Evolutionary conservation across 2,888 invertebrate species (phyloP).

Genomic region (Caenorhabditis sp.): DNA sequence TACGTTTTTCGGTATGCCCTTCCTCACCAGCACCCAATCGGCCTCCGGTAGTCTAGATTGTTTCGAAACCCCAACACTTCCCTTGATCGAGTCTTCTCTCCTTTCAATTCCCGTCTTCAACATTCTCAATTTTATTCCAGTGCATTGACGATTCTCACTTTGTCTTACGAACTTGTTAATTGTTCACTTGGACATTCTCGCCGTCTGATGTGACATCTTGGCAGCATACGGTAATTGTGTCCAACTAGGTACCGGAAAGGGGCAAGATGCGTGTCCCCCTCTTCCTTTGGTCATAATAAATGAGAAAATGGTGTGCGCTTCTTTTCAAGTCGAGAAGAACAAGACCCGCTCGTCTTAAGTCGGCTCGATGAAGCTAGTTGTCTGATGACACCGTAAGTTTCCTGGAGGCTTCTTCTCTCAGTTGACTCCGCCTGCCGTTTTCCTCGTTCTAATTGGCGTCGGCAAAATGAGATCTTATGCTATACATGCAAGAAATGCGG

Average conservation of each 20-base stretch:
- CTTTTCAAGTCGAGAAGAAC: slow-evolving; percentile 43
- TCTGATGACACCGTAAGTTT: slow-evolving; percentile 66
- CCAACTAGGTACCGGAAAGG: slow-evolving; percentile 55
- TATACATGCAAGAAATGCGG: slow-evolving; percentile 53
- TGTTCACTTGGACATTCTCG: slow-evolving; percentile 52
- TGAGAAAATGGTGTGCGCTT: slow-evolving; percentile 61
- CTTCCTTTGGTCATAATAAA: slow-evolving; percentile 63
- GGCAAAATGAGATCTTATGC: slow-evolving; percentile 59
- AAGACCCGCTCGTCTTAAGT: slow-evolving; percentile 18
- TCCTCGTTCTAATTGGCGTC: slow-evolving; percentile 57
- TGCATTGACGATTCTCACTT: slow-evolving; percentile 39
- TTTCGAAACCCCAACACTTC: background rate
- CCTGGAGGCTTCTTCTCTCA: slow-evolving; percentile 43
- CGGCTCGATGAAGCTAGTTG: slow-evolving; percentile 63
- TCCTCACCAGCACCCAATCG: slow-evolving; percentile 22
- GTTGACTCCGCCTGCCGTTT: slow-evolving; percentile 47
- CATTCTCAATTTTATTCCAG: slow-evolving; percentile 26
- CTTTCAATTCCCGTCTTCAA: background rate
- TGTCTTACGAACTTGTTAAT: slow-evolving; percentile 62
- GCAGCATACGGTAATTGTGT: slow-evolving; percentile 59
- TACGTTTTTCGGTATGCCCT: slow-evolving; percentile 34
- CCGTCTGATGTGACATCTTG: slow-evolving; percentile 52
- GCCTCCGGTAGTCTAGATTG: background rate
- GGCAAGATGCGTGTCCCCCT: slow-evolving; percentile 15
- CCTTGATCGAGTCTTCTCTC: background rate